phyloP scores from a whole-genome alignment of 2,113 vertebrate species.

The Hippocampus abdominalis region DNA sequence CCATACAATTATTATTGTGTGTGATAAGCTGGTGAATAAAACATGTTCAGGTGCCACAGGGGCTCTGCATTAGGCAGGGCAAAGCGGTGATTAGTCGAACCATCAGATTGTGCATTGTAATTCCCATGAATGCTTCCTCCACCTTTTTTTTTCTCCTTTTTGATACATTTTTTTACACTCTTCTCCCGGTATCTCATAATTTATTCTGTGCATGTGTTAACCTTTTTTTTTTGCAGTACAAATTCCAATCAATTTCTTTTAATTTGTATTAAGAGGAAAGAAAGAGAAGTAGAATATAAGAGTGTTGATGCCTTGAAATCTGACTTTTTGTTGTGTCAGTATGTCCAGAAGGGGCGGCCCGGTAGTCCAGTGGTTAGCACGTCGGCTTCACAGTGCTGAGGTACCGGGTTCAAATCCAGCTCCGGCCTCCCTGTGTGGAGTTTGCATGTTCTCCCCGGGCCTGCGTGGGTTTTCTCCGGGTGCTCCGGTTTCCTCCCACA shows the following conservation, averaged over 20 bases:
- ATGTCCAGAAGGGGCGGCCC: too few species aligned
- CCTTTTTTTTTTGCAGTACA: not conserved
- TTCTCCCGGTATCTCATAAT: slow-evolving; percentile 17
- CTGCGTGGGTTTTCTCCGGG: too few species aligned
- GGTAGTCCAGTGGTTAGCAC: too few species aligned
- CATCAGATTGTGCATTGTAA: slow-evolving; percentile 73
- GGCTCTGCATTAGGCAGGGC: slow-evolving; percentile 75
- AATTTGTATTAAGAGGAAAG: not conserved
- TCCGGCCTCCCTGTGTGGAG: too few species aligned
- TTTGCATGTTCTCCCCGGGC: too few species aligned
- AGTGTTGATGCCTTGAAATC: too few species aligned
- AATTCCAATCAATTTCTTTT: not conserved
- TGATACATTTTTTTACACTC: slow-evolving; percentile 5
- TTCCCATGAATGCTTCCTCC: slow-evolving; percentile 62
- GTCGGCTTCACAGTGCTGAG: too few species aligned
- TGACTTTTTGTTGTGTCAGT: too few species aligned
- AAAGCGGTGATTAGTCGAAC: slow-evolving; percentile 80
- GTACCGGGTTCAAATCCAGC: too few species aligned
- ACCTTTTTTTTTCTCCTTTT: slow-evolving; percentile 16
- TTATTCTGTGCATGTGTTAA: not conserved
- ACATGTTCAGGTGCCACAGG: slow-evolving; percentile 79
- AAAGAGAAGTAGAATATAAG: not conserved
- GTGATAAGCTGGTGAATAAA: slow-evolving; percentile 78
- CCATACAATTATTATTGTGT: slow-evolving; percentile 1
- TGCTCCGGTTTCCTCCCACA: too few species aligned